Evolutionary conservation across 2,113 vertebrate species (phyloP).

Genomic region (Perca schrenkii): DNA sequence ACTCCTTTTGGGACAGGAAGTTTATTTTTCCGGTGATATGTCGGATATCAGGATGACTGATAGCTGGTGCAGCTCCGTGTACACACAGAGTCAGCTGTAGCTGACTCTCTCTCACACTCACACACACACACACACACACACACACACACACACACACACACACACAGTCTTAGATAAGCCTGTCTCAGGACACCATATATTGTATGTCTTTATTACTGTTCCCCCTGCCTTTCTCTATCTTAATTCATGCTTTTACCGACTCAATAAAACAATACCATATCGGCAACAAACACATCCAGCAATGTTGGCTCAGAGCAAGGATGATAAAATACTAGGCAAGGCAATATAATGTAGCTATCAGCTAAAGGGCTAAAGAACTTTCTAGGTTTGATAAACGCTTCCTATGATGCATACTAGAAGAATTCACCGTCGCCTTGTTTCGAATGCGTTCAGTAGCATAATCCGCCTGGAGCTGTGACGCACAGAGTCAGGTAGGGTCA

Average conservation of each 20-base stretch:
- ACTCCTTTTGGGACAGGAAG: no score
- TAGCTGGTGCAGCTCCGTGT: no score
- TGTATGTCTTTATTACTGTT: slow-evolving; percentile 3
- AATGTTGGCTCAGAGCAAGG: neutral
- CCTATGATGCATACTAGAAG: neutral
- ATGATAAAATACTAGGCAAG: slow-evolving; percentile 11
- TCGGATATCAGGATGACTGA: no score
- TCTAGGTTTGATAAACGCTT: slow-evolving; percentile 15
- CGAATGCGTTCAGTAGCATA: slow-evolving; percentile 6
- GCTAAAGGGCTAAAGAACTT: slow-evolving; percentile 6
- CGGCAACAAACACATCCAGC: slow-evolving; percentile 16
- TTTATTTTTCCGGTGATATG: no score
- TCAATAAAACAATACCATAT: slow-evolving; percentile 41
- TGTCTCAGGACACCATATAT: neutral
- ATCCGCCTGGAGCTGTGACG: neutral
- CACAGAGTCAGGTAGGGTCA: neutral
- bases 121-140: neutral
- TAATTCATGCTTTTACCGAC: slow-evolving; percentile 5
- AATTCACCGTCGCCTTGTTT: slow-evolving; percentile 13
- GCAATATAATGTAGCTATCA: neutral
- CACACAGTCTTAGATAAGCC: slow-evolving; percentile 1
- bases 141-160: neutral
- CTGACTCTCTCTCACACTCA: neutral
- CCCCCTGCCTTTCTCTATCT: slow-evolving; percentile 2
- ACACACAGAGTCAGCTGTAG: no score